Evolutionary conservation across 2,797 vertebrate species (phyloP).

Genomic region (Falco novaeseelandiae): DNA sequence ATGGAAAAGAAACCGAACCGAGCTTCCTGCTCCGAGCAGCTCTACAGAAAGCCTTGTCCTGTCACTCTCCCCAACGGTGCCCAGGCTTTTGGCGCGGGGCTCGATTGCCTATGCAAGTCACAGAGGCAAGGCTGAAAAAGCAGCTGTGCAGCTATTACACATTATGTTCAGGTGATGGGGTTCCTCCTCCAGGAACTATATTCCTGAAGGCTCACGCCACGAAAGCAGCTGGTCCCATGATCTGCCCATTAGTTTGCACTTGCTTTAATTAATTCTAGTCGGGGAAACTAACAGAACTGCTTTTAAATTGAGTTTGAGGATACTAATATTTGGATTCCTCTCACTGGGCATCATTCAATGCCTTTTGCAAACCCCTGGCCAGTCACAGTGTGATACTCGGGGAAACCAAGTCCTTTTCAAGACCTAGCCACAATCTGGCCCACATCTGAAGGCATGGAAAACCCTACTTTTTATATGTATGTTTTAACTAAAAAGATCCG

Average conservation of each 20-base stretch:
- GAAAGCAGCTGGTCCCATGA: constrained; percentile 51
- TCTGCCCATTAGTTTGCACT: constrained; percentile 35
- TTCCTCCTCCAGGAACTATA: constrained; percentile 41
- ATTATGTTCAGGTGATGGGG: constrained; percentile 54
- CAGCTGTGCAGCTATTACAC: constrained; percentile 46
- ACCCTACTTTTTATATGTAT: not conserved
- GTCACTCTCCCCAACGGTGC: rapidly evolving
- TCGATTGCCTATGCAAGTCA: constrained; percentile 41
- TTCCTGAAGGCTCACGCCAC: constrained; percentile 27
- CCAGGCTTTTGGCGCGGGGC: not conserved
- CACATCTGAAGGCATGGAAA: not conserved
- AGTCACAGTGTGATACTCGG: not conserved
- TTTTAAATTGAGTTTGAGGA: not conserved
- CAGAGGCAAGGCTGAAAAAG: not conserved
- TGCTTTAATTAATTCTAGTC: constrained; percentile 40
- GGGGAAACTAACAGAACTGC: not conserved
- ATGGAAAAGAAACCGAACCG: not conserved
- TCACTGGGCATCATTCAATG: rapidly evolving
- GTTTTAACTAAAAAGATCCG: not conserved
- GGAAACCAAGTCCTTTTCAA: not conserved
- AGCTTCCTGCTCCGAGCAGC: not conserved
- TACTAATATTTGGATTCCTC: not conserved
- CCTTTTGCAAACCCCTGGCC: not conserved
- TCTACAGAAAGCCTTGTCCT: not conserved
- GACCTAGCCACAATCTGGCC: not conserved